A percentile compares a stretch with the other conserved stretches of the same genome.
These are phyloP conservation scores for Goniozus legneri DNA, from an alignment of 1,140 invertebrate species.

Conservation along the genomic window DNA sequence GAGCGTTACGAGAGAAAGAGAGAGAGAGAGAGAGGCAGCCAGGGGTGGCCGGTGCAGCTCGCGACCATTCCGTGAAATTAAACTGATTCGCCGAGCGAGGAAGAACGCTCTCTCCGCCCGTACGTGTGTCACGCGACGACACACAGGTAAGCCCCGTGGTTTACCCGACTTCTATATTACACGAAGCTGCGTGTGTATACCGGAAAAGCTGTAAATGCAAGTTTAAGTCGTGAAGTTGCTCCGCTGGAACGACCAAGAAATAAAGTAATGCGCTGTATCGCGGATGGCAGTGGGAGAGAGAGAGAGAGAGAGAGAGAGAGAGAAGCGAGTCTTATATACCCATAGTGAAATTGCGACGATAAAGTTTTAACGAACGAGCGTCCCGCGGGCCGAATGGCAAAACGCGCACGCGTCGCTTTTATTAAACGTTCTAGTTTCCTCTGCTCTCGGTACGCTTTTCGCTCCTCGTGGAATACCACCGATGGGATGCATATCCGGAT, in stretches of 20 bases:
- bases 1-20: background rate
- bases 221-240: conserved; percentile 11
- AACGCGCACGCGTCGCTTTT: no score
- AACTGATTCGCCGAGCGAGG: conserved; percentile 2
- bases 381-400: no score
- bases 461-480: no score
- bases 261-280: conserved; percentile 2
- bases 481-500: no score
- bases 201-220: background rate
- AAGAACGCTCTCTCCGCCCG: background rate
- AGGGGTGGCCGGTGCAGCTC: no score
- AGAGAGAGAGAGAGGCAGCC: background rate
- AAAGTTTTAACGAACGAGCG: no score
- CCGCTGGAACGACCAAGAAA: background rate
- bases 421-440: no score
- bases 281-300: conserved; percentile 12
- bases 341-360: no score
- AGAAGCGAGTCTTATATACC: no score
- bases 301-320: background rate
- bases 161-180: conserved; percentile 3
- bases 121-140: background rate
- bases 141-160: background rate
- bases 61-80: conserved; percentile 19
- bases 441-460: no score
- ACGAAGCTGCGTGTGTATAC: background rate